A percentile compares a stretch with the other conserved stretches of the same genome.
phyloP scores from a whole-genome alignment of 1,140 invertebrate genomes.

The Nomia melanderi region DNA sequence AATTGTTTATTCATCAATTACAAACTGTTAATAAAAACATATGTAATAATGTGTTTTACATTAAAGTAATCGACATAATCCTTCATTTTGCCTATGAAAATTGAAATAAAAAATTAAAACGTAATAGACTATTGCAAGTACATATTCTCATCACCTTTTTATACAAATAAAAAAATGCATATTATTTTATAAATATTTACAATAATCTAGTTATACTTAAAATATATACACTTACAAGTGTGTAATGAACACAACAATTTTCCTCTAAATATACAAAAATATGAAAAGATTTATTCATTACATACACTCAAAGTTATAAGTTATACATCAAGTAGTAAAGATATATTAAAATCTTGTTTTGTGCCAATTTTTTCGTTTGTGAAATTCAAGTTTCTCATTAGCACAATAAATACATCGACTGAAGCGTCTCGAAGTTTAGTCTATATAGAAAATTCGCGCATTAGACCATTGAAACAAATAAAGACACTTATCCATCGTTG shows the following conservation, averaged over 20 bases:
- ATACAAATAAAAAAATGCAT: background rate
- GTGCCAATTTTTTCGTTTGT: background rate
- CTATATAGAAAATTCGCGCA: background rate
- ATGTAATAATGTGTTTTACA: background rate
- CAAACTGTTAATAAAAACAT: constrained; percentile 17
- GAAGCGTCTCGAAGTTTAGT: background rate
- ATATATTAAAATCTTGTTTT: background rate
- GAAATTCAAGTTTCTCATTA: background rate
- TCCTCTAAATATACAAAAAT: constrained; percentile 17
- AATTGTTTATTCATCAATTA: constrained; percentile 27
- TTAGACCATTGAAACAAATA: constrained; percentile 10
- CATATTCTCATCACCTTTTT: background rate
- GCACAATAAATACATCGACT: constrained; percentile 2
- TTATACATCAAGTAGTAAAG: background rate
- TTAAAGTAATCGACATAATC: background rate
- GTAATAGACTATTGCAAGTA: background rate
- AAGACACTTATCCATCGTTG: background rate
- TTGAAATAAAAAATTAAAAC: background rate
- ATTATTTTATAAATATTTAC: background rate
- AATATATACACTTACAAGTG: constrained; percentile 12
- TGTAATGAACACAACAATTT: background rate
- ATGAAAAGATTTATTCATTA: background rate
- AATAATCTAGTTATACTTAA: background rate
- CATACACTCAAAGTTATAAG: background rate
- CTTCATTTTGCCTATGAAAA: background rate